phyloP scores from a whole-genome alignment of 2,113 vertebrate species.

The Mobula birostris region DNA sequence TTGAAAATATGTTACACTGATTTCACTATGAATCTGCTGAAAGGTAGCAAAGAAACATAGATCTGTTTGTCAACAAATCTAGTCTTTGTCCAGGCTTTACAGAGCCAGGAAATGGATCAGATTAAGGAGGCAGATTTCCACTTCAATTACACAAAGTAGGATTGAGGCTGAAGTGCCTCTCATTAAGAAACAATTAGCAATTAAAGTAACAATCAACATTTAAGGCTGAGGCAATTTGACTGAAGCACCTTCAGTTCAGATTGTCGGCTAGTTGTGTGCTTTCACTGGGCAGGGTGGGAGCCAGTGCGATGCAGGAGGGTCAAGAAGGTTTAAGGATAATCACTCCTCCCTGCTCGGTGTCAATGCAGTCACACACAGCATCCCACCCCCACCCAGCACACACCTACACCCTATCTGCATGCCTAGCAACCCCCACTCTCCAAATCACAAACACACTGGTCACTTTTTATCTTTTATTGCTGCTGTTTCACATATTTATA shows the following conservation, averaged over 20 bases:
- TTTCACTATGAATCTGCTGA: no score
- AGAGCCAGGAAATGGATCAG: constrained; percentile 34
- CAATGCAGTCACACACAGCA: background rate
- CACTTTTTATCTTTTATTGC: no score
- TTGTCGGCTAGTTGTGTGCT: background rate
- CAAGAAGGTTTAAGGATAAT: background rate
- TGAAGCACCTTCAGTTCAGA: background rate
- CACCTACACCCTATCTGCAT: no score
- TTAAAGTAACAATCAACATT: background rate
- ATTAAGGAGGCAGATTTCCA: constrained; percentile 37
- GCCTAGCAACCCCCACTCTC: no score
- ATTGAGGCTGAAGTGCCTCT: constrained; percentile 23
- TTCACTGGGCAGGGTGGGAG: background rate
- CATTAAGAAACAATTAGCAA: constrained; percentile 32
- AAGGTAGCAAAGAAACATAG: background rate
- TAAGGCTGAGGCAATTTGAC: background rate
- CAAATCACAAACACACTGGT: no score
- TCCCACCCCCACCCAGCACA: background rate
- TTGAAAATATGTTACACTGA: background rate
- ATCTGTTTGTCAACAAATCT: constrained; percentile 27
- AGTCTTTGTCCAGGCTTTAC: background rate
- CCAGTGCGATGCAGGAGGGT: background rate
- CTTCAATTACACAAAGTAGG: constrained; percentile 38
- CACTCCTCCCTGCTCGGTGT: background rate
- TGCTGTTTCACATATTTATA: no score